These are phyloP conservation scores for Pao palembangensis DNA, from an alignment of 2,113 vertebrate species.

Conservation along the genomic window DNA sequence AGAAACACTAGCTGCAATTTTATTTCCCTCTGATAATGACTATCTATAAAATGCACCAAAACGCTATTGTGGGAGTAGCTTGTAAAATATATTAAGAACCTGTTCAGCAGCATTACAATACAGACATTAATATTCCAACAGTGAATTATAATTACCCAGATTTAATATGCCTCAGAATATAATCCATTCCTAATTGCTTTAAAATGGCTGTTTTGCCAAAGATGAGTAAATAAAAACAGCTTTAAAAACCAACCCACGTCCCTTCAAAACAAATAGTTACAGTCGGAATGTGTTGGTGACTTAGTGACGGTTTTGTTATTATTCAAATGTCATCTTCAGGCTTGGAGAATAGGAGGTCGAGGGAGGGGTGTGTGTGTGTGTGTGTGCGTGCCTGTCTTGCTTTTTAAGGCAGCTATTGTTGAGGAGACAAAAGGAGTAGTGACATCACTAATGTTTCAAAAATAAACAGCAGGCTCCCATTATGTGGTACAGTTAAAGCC, in stretches of 20 bases:
- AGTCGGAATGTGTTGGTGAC: slow-evolving; percentile 4
- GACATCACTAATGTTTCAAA: slow-evolving; percentile 65
- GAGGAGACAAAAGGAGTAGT: slow-evolving; percentile 69
- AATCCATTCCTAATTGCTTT: slow-evolving; percentile 52
- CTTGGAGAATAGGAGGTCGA: neutral
- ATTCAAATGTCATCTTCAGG: slow-evolving; percentile 54
- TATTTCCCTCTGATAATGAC: too few species aligned
- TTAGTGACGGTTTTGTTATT: slow-evolving; percentile 49
- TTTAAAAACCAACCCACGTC: slow-evolving; percentile 13
- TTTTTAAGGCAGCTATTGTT: slow-evolving; percentile 58
- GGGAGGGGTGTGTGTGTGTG: neutral
- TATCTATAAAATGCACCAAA: too few species aligned
- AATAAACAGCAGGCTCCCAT: slow-evolving; percentile 64
- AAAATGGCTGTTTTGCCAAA: slow-evolving; percentile 56
- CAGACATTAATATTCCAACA: slow-evolving; percentile 11
- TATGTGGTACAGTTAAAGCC: slow-evolving; percentile 62
- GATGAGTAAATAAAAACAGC: slow-evolving; percentile 35
- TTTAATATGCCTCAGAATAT: slow-evolving; percentile 38
- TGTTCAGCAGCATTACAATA: slow-evolving; percentile 22
- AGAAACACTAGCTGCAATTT: too few species aligned
- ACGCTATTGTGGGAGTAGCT: neutral
- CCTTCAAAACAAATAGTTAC: slow-evolving; percentile 12
- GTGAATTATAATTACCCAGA: slow-evolving; percentile 30
- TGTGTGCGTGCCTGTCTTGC: slow-evolving; percentile 29
- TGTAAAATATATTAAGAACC: slow-evolving; percentile 32